Conservation (phyloP, 1,140 invertebrate genomes). For the Yoshiicerus persimilis region DNA sequence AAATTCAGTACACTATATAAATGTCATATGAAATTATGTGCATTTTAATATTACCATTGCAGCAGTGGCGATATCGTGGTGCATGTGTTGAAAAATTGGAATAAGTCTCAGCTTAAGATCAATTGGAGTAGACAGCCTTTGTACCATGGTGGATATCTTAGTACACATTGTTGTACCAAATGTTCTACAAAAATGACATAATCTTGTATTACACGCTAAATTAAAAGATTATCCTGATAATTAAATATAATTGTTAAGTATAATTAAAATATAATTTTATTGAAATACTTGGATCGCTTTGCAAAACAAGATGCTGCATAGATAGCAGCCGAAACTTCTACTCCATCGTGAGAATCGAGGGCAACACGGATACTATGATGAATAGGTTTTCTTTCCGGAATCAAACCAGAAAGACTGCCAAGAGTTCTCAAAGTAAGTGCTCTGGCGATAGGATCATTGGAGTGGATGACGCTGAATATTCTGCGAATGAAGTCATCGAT, state of each 20-base stretch:
- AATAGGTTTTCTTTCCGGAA: slow-evolving; percentile 89
- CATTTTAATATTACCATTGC: slow-evolving; percentile 66
- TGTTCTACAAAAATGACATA: slow-evolving; percentile 59
- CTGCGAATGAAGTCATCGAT: slow-evolving; percentile 92
- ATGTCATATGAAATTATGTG: neutral
- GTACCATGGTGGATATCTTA: slow-evolving; percentile 93
- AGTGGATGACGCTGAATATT: slow-evolving; percentile 93
- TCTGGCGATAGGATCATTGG: slow-evolving; percentile 93
- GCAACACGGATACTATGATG: slow-evolving; percentile 91
- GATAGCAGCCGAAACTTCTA: slow-evolving; percentile 94
- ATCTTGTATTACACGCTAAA: too few relatives aligned
- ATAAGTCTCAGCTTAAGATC: slow-evolving; percentile 89
- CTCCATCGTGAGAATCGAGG: slow-evolving; percentile 90
- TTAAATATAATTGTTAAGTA: too few relatives aligned
- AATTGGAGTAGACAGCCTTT: slow-evolving; percentile 84
- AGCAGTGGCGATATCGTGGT: slow-evolving; percentile 83
- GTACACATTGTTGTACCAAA: slow-evolving; percentile 96
- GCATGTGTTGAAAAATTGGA: slow-evolving; percentile 89
- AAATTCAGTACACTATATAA: too few relatives aligned
- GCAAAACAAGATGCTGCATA: slow-evolving; percentile 92
- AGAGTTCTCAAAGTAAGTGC: slow-evolving; percentile 85
- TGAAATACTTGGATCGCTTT: slow-evolving; percentile 82
- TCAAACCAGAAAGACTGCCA: slow-evolving; percentile 87
- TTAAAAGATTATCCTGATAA: too few relatives aligned
- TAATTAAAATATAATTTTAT: slow-evolving; percentile 31